Base-by-base conservation (phyloP, 2,888 invertebrate genomes). In the Patella pellucida region DNA sequence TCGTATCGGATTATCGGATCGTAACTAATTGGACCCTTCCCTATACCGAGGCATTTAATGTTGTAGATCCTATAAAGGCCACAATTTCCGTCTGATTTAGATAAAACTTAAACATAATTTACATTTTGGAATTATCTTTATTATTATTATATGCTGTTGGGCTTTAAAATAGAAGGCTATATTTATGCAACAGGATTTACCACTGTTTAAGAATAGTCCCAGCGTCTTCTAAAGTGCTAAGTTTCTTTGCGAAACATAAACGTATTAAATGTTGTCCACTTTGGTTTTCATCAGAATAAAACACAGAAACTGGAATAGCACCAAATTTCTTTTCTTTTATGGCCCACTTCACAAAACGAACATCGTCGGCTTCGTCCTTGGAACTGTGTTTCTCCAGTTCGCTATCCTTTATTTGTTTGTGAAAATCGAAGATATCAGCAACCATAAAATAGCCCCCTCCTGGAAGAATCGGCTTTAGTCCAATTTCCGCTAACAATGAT, bases 401-500 rank as follows among this genome's bases (percentile, higher is more conserved):
- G 82, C 93, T 92, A 52, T 83, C 82, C 51, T 68, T 52, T 56
- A 68, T 27, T 56, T 16, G 56, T 56, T 50, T 67, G 19, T 52
- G 54, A 72, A 85, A 68, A 52, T 81, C 76, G 14, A 95, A 94
- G 95, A 96, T 97, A 91, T 99, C 96, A 2, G 97, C 97, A 52
- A 99, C 90, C 93, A 99, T 95, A 89, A 99, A 99, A 91, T 98
- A 99, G 0, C 99, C 98, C 5, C 97, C 97, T 85, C 98, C 96
- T 0, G 99, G 99, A 76, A 97, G 92, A 0, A 95, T 96, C 0
- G 98, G 97, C 56, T 93, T 93, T 94, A 98, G 95, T 0, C 97
- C 97, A 76, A 94, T 94, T n/a, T 96, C 94, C 2, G 78, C 89
- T 12, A 90, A 78, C 27, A 84, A 76, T 51, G 78, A 69, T 14